Evolutionary conservation across 2,797 vertebrate species (phyloP), one percentile per base, ranked within the genome.

Genomic region (Chaenodraco wilsoni): DNA sequence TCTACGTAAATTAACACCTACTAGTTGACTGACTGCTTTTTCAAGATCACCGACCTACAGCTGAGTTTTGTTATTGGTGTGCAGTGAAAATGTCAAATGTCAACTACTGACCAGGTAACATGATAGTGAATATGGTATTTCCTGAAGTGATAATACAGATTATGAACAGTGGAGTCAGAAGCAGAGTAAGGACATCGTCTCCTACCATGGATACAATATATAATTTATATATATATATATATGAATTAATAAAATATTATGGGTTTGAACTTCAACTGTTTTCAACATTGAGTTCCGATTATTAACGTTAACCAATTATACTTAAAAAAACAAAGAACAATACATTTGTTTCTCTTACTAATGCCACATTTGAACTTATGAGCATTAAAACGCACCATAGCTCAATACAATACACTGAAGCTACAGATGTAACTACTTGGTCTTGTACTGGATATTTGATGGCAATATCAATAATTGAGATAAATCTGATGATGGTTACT

Each of bases 1-100:
- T 80, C 68, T 77, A 62, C 87, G 85, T 82, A 90, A 89, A 89
- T 88, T 71, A 76, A 84, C 83, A 87, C 82, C 76, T 69, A 72
- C 57, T 60, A 50, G 63, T 60, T 88, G 80, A 82, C 69, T 84
- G 81, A 86, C 79, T 81, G 64, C 59, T 67, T 74, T 70, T 68
- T 44, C 14, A 40, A 70, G 75, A 66, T 75, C 74, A 73, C 70
- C 83, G 76, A 82, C 81, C 59, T 84, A 9, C 7, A 46, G 14
- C 8, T 17, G 3, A 65, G 65, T 74, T 16, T 58, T 58, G 55
- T 55, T 52, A 17, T 63, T 72, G 55, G 65, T 46, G 40, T 51
- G 49, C n/a, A 52, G 31, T 5, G 27, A 1, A 0, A 48, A 72
- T 37, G 33, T 37, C 7, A 37, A 65, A 71, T 60, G 33, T 65